Base-by-base conservation (phyloP, 2,888 invertebrate genomes). In the Ochropleura plecta region DNA sequence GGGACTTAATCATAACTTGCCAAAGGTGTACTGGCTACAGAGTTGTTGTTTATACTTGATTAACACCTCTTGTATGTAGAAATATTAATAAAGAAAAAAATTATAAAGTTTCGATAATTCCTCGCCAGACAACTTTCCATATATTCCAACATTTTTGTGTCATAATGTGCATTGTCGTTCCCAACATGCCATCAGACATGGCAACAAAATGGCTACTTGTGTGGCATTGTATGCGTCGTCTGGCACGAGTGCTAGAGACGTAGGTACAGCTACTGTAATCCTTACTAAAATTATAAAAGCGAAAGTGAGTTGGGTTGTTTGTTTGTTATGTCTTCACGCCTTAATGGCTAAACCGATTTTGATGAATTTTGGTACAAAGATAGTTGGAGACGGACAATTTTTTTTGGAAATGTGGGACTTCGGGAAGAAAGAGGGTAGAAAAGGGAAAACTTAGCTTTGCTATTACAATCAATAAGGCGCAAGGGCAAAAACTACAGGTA, bases 181-280 rank as follows among this genome's bases (percentile, higher is more conserved):
- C 68, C 71, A 74, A 78, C 40, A 70, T 51, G 48, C 60, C 48
- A 68, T 44, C 74, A 20, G 62, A 81, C 68, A 81, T 81, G 81
- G 70, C 67, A 64, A 73, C 76, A 55, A 44, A 49, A 79, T 64
- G 59, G 40, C 63, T 46, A n/a, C 75, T 48, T 42, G 16, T 49
- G 4, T 49, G 55, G 30, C 59, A 74, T 65, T 73, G 40, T 79
- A 78, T 49, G 65, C n/a, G 40, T 20, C 51, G 65, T 63, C 66
- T 79, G 57, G 20, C 66, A 62, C 6, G 49, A n/a, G 40, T 12
- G n/a, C 16, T 67, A 8, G 5, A 42, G 30, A 5, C 9, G 18
- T 46, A 12, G 5, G 12, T 10, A 9, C 42, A 10, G 42, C 48
- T 16, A 62, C 18, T 14, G 46, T 40, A 77, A 57, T 60, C 12